These are phyloP conservation scores for cattle (Bos taurus) DNA, from an alignment of 2,113 vertebrate species.

Conservation along the genomic window DNA sequence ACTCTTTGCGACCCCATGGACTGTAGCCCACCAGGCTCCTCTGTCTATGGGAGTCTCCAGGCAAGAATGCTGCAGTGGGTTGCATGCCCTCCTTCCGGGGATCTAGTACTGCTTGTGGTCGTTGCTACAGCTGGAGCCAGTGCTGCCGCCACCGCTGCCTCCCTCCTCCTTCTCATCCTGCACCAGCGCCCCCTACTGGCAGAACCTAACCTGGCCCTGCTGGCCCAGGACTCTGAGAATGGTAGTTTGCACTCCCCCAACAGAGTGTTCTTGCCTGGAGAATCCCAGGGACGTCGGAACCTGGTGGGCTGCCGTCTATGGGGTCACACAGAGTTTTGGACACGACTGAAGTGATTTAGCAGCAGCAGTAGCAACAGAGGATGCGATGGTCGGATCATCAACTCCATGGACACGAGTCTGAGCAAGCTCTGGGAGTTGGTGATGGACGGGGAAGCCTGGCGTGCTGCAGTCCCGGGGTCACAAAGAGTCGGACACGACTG, in stretches of 20 bases:
- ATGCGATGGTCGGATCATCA: background rate
- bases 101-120: background rate
- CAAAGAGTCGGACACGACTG: background rate
- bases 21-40: background rate
- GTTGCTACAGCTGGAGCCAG: accelerated
- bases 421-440: background rate
- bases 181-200: background rate
- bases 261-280: background rate
- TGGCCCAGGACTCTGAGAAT: background rate
- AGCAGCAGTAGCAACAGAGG: background rate
- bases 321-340: no score
- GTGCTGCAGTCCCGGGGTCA: background rate
- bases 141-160: background rate
- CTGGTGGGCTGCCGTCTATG: no score
- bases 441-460: background rate
- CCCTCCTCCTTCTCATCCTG: background rate
- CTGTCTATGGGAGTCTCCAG: background rate
- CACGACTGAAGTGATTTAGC: no score
- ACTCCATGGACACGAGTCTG: background rate
- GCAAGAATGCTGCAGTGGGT: background rate
- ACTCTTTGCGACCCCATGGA: background rate
- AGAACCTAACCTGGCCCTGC: background rate
- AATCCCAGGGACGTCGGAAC: no score
- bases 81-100: background rate
- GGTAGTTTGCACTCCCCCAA: background rate